These are phyloP conservation scores for Laspeyria flexula DNA, from an alignment of 2,888 invertebrate genomes.

Conservation along the genomic window DNA sequence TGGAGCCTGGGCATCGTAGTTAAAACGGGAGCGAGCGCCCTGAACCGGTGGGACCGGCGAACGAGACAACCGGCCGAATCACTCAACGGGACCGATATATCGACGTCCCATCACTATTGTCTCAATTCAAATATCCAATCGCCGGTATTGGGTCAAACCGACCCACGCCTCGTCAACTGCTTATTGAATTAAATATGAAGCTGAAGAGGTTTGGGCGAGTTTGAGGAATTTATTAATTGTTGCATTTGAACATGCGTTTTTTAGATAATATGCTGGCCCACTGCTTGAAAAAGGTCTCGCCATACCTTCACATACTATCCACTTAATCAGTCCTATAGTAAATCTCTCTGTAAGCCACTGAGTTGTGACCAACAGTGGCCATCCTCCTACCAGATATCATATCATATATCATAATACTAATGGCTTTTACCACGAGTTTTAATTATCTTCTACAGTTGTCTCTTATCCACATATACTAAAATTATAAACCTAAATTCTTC, in stretches of 20 bases:
- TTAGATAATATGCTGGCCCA: too few species aligned
- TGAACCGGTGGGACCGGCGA: constrained; percentile 55
- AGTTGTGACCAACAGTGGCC: too few species aligned
- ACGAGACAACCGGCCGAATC: constrained; percentile 61
- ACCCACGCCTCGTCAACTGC: constrained; percentile 12
- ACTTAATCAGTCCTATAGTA: too few species aligned
- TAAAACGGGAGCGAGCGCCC: constrained; percentile 29
- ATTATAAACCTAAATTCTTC: too few species aligned
- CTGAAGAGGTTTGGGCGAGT: neutral
- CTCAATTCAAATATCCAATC: constrained; percentile 49
- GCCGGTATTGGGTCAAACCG: constrained; percentile 25
- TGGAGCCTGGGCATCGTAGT: constrained; percentile 34
- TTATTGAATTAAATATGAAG: constrained; percentile 10
- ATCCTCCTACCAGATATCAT: too few species aligned
- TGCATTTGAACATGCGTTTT: neutral
- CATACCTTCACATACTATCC: too few species aligned
- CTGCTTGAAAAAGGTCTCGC: too few species aligned
- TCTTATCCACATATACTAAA: too few species aligned
- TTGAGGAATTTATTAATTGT: neutral
- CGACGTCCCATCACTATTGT: constrained; percentile 71
- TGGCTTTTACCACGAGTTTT: too few species aligned
- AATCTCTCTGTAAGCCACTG: too few species aligned
- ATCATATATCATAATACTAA: too few species aligned
- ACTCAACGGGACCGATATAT: constrained; percentile 69
- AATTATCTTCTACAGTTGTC: too few species aligned